Conservation (phyloP, 2,888 invertebrate genomes). For the Tenodera sinensis region DNA sequence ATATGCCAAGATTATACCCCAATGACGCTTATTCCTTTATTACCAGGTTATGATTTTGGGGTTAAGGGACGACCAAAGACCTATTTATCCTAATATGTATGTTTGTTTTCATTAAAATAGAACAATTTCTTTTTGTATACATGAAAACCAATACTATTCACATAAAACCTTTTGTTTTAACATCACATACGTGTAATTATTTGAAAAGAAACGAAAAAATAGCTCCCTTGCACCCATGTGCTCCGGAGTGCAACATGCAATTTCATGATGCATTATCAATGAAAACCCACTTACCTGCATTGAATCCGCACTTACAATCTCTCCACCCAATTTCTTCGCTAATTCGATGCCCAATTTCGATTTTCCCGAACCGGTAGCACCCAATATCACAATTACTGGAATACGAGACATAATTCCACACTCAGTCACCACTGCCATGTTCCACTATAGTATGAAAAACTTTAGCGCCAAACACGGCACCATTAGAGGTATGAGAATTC, state of each 20-base stretch:
- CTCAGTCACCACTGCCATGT: constrained; percentile 22
- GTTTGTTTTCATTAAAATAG: too few species aligned
- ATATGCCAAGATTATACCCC: neutral
- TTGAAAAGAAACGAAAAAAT: neutral
- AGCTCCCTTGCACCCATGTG: neutral
- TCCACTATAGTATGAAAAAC: neutral
- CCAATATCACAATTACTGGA: constrained; percentile 85
- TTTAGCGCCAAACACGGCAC: neutral
- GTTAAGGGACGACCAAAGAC: neutral
- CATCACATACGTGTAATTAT: neutral
- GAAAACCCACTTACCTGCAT: constrained; percentile 75
- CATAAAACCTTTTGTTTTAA: neutral
- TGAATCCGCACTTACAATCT: constrained; percentile 97
- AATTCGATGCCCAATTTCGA: constrained; percentile 92
- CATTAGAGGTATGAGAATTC: neutral
- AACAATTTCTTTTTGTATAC: neutral
- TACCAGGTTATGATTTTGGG: neutral
- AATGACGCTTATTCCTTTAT: neutral
- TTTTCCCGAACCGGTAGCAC: constrained; percentile 96
- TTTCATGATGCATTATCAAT: neutral
- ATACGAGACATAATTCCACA: constrained; percentile 49
- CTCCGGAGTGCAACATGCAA: neutral
- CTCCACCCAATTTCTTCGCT: constrained; percentile 78
- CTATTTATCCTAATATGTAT: neutral
- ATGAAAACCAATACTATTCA: neutral